Conservation (phyloP, 2,888 invertebrate species). For the Eristalis tenax region DNA sequence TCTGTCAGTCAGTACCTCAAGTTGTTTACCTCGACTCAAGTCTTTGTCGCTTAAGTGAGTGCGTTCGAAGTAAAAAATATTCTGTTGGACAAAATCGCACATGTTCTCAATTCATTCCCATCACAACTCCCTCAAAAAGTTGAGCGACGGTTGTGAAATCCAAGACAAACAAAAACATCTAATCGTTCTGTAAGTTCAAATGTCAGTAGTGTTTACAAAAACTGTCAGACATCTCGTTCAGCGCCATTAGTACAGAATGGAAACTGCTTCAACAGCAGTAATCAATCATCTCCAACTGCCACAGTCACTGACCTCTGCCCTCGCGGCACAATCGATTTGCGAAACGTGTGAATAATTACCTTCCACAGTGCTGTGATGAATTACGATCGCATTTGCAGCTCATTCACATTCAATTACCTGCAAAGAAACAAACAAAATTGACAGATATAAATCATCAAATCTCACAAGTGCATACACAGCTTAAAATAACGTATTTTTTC, state of each 20-base stretch:
- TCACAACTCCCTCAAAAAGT: no score
- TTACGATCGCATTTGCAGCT: background rate
- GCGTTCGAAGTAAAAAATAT: no score
- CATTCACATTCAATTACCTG: slow-evolving; percentile 34
- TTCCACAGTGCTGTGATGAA: background rate
- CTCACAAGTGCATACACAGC: background rate
- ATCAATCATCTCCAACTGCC: background rate
- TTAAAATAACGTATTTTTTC: background rate
- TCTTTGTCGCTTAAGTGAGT: no score
- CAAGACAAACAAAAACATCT: no score
- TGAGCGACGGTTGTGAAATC: no score
- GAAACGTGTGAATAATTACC: background rate
- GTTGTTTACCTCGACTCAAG: no score
- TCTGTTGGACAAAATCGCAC: no score
- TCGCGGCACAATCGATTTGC: background rate
- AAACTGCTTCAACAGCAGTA: background rate
- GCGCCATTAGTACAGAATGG: background rate
- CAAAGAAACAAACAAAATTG: slow-evolving; percentile 17
- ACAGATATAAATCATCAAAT: slow-evolving; percentile 4
- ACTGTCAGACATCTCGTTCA: no score
- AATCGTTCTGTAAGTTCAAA: background rate
- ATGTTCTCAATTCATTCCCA: no score
- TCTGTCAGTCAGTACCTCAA: no score
- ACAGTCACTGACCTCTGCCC: background rate
- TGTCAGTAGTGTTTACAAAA: background rate